Evolutionary conservation across 2,113 vertebrate species (phyloP), one percentile per base, ranked within the genome.

Genomic region (Alligator mississippiensis): DNA sequence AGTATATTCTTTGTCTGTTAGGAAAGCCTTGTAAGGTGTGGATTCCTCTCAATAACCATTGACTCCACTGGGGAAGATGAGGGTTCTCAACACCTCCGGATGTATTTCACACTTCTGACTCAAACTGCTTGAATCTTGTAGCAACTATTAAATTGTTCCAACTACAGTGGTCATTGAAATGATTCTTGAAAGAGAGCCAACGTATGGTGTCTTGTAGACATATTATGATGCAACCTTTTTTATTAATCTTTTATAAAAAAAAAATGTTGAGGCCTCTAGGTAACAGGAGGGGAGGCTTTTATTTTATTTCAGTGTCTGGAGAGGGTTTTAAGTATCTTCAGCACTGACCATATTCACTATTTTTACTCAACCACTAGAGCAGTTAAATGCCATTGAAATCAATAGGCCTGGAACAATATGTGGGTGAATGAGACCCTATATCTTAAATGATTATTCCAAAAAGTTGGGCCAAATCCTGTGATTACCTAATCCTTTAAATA

Each of bases 1-100:
- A 11, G 0, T 0, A 0, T 22, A 0, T 3, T 60, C n/a, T 60
- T 87, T 60, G 74, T 74, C 66, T 9, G 0, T 22, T 34, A 6
- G n/a, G 66, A 64, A 61, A 54, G 64, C 60, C 3, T 74, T 27
- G 30, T 82, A 87, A 68, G 57, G 6, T 25, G 4, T 81, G 27
- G 5, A 74, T 90, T 90, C 62, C 27, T 28, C 88, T 79, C 38
- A 15, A 84, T 34, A 61, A 55, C 54, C 80, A 4, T 74, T 91
- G 57, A 19, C 66, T 84, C 59, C 9, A 27, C 11, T 21, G 80
- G 77, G 68, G 92, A 0, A 8, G 47, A 72, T 54, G 76, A 38
- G 84, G 61, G 34, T 66, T 92, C 83, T 87, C 27, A 77, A 62
- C 30, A n/a, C 30, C 63, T 60, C 47, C 72, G 57, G n/a, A 58